A percentile compares a stretch with the other conserved stretches of the same genome.
Conservation (phyloP, 2,888 invertebrate genomes). For the Carcina quercana region DNA sequence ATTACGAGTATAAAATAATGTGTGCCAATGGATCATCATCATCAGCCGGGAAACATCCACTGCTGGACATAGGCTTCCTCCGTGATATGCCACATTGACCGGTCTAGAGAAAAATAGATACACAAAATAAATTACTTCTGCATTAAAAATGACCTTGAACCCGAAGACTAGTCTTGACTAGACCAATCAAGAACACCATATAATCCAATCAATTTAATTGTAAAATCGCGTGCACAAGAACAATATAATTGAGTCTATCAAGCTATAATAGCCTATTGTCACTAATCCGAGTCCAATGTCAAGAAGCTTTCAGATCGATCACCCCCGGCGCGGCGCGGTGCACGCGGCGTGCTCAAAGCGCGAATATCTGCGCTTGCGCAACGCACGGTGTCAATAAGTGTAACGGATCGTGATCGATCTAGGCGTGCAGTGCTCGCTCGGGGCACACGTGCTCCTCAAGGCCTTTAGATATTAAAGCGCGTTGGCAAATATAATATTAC, state of each 20-base stretch:
- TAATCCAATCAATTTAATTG: conserved; percentile 11
- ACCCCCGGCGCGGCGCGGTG: conserved; percentile 18
- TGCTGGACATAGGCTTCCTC: too few relatives aligned
- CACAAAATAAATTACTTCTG: too few relatives aligned
- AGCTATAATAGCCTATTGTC: conserved; percentile 20
- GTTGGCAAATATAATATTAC: too few relatives aligned
- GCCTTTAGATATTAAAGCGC: conserved; percentile 22
- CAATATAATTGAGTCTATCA: conserved; percentile 16
- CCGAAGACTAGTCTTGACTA: neutral
- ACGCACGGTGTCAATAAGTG: conserved; percentile 30
- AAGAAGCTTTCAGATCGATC: conserved; percentile 28
- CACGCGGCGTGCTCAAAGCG: conserved; percentile 24
- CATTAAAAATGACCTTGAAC: conserved; percentile 6
- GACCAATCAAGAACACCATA: conserved; percentile 2
- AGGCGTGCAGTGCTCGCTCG: conserved; percentile 28
- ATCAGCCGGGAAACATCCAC: too few relatives aligned
- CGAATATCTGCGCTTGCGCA: conserved; percentile 43
- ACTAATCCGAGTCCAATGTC: conserved; percentile 39
- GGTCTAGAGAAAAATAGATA: too few relatives aligned
- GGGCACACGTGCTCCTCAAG: conserved; percentile 42
- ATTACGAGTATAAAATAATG: too few relatives aligned
- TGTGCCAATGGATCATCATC: too few relatives aligned
- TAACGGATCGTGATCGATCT: conserved; percentile 31
- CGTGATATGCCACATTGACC: too few relatives aligned
- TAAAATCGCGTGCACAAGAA: conserved; percentile 9